Conservation (phyloP, 2,113 vertebrate species). For the Urocynchramus pylzowi region DNA sequence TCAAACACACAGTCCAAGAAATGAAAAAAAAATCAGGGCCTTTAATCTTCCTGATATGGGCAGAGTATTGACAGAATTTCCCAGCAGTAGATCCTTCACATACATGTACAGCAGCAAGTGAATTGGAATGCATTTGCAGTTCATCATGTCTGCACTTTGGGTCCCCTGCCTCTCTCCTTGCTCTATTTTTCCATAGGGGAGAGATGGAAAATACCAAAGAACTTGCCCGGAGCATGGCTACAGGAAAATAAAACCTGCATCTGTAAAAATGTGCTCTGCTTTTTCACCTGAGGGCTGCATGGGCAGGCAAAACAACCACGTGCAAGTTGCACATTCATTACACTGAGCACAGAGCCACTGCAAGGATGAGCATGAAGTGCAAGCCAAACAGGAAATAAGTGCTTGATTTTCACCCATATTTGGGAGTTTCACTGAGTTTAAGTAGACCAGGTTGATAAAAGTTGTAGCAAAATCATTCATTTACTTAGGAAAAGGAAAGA, state of each 20-base stretch:
- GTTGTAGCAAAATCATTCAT: not conserved
- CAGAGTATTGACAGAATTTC: not conserved
- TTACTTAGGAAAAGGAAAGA: not conserved
- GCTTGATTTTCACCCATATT: not conserved
- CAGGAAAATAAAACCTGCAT: constrained; percentile 18
- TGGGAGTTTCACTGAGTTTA: not conserved
- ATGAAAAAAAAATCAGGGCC: not conserved
- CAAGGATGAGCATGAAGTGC: rapidly evolving
- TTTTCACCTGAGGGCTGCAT: not conserved
- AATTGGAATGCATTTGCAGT: not conserved
- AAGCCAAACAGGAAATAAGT: not conserved
- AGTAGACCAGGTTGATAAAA: not conserved
- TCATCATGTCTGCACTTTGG: not conserved
- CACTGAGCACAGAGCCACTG: not conserved
- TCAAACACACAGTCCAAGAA: not conserved
- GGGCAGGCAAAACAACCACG: not conserved
- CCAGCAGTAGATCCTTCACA: not conserved
- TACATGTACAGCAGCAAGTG: not conserved
- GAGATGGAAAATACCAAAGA: constrained; percentile 39
- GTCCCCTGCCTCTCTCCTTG: not conserved
- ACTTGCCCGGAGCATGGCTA: constrained; percentile 5
- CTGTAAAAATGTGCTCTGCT: not conserved
- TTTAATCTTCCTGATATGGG: not conserved
- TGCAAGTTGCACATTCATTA: not conserved
- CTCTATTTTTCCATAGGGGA: not conserved